Evolutionary conservation across 1,140 invertebrate genomes (phyloP), one percentile per base, ranked within the genome.

Genomic region (Bicyclus anynana): DNA sequence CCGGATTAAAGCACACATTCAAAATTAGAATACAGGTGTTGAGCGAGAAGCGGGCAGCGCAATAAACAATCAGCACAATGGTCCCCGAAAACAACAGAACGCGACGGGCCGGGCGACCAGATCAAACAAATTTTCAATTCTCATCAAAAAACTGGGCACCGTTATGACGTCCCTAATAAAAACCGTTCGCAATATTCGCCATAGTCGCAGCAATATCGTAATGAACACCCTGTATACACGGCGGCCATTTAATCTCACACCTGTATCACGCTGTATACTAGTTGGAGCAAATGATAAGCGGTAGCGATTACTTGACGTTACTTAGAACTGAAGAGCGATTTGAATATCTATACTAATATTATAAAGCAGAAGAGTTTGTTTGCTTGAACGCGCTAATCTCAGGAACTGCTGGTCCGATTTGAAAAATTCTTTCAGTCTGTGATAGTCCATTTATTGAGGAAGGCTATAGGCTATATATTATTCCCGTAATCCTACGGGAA

Each of bases 221-320:
- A 85, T 85, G 82, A 85, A 85, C 80, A 85, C 69, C 74, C 75
- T 81, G 77, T 83, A 82, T 83, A 84, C 80, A 81, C 76, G 71
- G 71, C 61, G 69, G 68, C 77, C 82, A 85, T 85, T 85, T 83
- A 85, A 85, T 85, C 80, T 85, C 80, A 73, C 82, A 85, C 82
- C 82, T 85, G 82, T 83, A 85, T 83, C 80, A 77, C 59, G 54
- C 73, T 77, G 72, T 80, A 74, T 77, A 65, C 57, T 18, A 53
- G 5, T 20, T 58, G 64, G 64, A 40, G 3, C 14, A 65, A 65
- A 58, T 49, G 21, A 59, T 12, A 33, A 65, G 46, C 16, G 13
- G 26, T 35, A 16, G 14, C 42, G 27, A 59, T 17, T 18, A 48
- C 29, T 4, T 12, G 29, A 33, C 29, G n/a, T n/a, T 33, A 35